Percentiles rank a stretch among this genome's conserved stretches.
These are phyloP conservation scores for Scaptomyza flava DNA, from an alignment of 2,888 invertebrate species.

Conservation along the genomic window DNA sequence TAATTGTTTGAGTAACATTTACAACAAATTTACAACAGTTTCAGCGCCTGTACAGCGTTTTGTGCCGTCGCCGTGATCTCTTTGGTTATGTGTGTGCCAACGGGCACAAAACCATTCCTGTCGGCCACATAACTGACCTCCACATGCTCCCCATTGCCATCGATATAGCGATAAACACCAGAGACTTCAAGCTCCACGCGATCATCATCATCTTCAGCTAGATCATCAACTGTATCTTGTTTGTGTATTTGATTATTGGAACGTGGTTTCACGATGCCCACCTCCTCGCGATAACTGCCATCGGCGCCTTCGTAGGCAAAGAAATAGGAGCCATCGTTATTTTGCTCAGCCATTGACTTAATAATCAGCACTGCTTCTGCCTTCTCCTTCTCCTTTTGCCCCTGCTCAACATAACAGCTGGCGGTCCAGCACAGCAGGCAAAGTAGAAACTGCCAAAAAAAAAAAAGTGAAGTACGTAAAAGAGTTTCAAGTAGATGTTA, in stretches of 20 bases:
- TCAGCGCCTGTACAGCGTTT: conserved; percentile 16
- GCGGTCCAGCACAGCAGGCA: conserved; percentile 11
- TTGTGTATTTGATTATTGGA: conserved; percentile 25
- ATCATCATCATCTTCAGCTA: conserved; percentile 43
- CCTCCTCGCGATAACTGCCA: conserved; percentile 79
- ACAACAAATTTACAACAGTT: conserved; percentile 11
- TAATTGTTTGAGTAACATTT: conserved; percentile 74
- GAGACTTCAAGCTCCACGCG: conserved; percentile 70
- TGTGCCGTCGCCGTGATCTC: conserved; percentile 62
- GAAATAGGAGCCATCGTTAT: conserved; percentile 79
- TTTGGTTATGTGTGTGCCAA: conserved; percentile 67
- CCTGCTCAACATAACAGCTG: neutral
- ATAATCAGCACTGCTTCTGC: conserved; percentile 62
- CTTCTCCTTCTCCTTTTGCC: neutral
- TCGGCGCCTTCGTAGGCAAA: conserved; percentile 76
- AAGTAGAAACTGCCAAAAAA: conserved; percentile 32
- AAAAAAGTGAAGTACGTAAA: conserved; percentile 1
- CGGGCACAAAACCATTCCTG: conserved; percentile 79
- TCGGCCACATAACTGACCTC: conserved; percentile 81
- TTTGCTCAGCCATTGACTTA: conserved; percentile 66
- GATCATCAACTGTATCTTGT: conserved; percentile 55
- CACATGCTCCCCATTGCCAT: conserved; percentile 71
- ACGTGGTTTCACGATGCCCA: conserved; percentile 61
- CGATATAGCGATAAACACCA: conserved; percentile 79
- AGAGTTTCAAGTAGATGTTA: neutral